Conservation (phyloP, 2,113 vertebrate species). For the Paratilapia polleni region DNA sequence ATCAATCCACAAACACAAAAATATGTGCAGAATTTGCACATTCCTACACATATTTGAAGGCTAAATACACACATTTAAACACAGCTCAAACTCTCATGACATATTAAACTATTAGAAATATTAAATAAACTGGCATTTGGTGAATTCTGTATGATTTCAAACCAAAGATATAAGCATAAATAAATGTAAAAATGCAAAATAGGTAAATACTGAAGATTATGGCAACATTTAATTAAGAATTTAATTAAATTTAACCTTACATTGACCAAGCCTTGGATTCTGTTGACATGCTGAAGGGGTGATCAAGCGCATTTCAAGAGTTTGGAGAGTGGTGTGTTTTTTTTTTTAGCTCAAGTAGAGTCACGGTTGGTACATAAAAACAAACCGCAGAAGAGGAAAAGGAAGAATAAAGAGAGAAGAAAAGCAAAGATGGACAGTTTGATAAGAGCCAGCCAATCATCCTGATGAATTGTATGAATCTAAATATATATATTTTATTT, state of each 20-base stretch:
- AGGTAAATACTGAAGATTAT: background rate
- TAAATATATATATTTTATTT: background rate
- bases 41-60: background rate
- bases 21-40: too few relatives aligned
- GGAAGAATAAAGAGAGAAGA: conserved; percentile 6
- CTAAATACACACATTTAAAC: fast-evolving
- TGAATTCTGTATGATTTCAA: background rate
- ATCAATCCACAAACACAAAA: background rate
- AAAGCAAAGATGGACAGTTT: background rate
- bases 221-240: background rate
- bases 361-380: background rate
- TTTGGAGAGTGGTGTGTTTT: background rate
- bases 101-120: background rate
- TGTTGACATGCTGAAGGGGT: background rate
- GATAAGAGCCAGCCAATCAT: background rate
- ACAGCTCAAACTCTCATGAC: background rate
- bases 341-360: background rate
- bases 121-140: background rate
- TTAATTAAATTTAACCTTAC: background rate
- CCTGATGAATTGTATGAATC: background rate
- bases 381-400: background rate
- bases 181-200: too few relatives aligned
- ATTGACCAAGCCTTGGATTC: background rate
- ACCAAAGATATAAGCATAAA: background rate
- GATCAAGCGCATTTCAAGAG: background rate